phyloP scores from a whole-genome alignment of 2,797 vertebrate species.

The Ctenopoma multispine region DNA sequence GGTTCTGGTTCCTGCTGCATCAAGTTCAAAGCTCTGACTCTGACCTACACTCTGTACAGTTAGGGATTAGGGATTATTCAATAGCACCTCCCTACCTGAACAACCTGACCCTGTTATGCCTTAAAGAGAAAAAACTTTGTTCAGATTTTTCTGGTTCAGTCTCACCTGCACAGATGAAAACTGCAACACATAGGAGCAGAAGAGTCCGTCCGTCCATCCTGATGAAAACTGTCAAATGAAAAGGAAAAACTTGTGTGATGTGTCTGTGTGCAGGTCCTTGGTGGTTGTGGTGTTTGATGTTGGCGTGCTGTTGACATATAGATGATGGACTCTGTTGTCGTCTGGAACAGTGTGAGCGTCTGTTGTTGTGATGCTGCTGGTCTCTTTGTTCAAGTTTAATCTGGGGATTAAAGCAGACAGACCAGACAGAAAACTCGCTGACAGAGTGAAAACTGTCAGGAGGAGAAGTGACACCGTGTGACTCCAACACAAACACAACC shows the following conservation, averaged over 20 bases:
- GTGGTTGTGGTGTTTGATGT: conserved; percentile 1
- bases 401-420: conserved; percentile 79
- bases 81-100: no score
- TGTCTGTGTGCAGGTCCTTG: neutral
- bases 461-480: conserved; percentile 1
- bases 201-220: conserved; percentile 31
- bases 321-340: conserved; percentile 13
- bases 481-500: conserved; percentile 1
- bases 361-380: conserved; percentile 48
- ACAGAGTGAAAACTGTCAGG: conserved; percentile 19
- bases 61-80: no score
- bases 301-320: conserved; percentile 33
- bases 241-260: neutral
- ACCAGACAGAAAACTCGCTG: conserved; percentile 68
- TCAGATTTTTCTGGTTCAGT: neutral
- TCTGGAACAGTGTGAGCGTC: conserved; percentile 20
- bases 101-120: no score
- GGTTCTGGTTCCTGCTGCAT: no score
- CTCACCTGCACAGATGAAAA: conserved; percentile 44
- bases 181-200: conserved; percentile 1
- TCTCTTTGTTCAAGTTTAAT: conserved; percentile 71
- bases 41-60: no score
- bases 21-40: no score
- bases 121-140: no score
- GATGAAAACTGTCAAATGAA: conserved; percentile 1